Percentiles rank a stretch among this genome's conserved stretches.
Evolutionary conservation across 2,113 vertebrate genomes (phyloP).

Genomic region (Rhynchomys soricoides): DNA sequence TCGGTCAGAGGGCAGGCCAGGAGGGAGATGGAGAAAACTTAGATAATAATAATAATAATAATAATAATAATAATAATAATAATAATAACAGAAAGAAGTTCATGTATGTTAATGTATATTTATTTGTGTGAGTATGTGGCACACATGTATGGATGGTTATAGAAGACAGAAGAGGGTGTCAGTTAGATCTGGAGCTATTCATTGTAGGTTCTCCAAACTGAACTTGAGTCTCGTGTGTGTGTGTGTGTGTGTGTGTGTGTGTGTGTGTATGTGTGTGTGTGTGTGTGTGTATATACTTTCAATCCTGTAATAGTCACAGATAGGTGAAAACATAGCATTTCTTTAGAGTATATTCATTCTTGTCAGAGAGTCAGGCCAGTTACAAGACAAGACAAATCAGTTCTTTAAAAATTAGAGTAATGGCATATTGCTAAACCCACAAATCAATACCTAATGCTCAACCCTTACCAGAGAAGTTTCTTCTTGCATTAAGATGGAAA

Average conservation of each 20-base stretch:
- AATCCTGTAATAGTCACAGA: neutral
- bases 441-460: neutral
- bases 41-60: no score
- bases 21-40: no score
- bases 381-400: neutral
- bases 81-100: no score
- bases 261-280: neutral
- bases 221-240: neutral
- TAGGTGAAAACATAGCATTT: neutral
- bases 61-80: no score
- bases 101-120: neutral
- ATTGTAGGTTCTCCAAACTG: neutral
- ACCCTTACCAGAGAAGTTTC: neutral
- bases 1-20: no score
- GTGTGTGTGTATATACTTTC: neutral
- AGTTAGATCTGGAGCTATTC: neutral
- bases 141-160: neutral
- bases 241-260: neutral
- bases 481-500: neutral
- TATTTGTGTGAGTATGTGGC: neutral
- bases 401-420: neutral
- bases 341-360: neutral
- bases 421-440: neutral
- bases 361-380: neutral
- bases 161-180: neutral